Conservation (phyloP, 2,797 vertebrate species). For the Scyliorhinus canicula region DNA sequence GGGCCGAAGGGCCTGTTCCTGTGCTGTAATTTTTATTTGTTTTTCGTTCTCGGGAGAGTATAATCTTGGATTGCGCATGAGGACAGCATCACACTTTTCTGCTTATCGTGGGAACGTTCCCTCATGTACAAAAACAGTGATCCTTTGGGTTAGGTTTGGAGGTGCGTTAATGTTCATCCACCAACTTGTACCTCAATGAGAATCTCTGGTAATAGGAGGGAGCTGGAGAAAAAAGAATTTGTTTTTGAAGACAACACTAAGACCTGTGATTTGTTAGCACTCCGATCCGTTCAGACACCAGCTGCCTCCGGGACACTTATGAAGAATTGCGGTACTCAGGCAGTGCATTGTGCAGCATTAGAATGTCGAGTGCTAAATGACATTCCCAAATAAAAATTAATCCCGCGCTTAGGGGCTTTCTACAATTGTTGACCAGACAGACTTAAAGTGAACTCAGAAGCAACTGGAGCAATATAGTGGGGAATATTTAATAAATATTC, state of each 20-base stretch:
- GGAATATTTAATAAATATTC: neutral
- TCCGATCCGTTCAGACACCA: neutral
- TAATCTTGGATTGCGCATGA: neutral
- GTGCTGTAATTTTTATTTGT: too few species aligned
- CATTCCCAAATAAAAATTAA: constrained; percentile 6
- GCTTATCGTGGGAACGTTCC: neutral
- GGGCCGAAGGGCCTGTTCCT: too few species aligned
- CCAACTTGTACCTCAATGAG: neutral
- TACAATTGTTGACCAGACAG: neutral
- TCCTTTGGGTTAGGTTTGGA: neutral
- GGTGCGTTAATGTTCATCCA: neutral
- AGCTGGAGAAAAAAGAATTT: neutral
- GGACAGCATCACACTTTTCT: neutral
- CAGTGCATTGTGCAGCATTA: neutral
- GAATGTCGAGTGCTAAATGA: neutral
- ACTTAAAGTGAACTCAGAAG: neutral
- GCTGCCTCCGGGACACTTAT: neutral
- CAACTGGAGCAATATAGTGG: neutral
- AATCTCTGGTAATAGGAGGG: neutral
- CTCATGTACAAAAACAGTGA: neutral
- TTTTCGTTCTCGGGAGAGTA: neutral
- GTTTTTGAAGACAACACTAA: neutral
- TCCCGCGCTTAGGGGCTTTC: neutral
- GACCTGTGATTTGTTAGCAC: neutral
- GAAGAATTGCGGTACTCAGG: neutral